A percentile compares a stretch with the other conserved stretches of the same genome.
Conservation (phyloP, 2,888 invertebrate genomes). For the Drosophila atripex region DNA sequence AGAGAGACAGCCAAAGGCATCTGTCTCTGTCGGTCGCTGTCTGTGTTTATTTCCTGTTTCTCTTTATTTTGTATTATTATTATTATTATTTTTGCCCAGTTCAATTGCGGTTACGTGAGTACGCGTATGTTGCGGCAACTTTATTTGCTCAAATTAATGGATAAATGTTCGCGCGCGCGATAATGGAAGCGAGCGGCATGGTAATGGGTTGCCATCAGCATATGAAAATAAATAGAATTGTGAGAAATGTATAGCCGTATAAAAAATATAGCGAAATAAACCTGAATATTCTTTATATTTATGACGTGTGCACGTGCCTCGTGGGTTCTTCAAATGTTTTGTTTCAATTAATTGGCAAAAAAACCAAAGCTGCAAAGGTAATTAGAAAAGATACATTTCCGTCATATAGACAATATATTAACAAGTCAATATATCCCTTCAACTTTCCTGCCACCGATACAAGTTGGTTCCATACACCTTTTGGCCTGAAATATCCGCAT, state of each 20-base stretch:
- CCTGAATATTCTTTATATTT: not conserved
- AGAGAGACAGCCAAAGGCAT: conserved; percentile 21
- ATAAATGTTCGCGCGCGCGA: conserved; percentile 58
- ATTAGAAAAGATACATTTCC: not conserved
- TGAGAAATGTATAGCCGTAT: conserved; percentile 12
- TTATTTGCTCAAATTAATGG: conserved; percentile 75
- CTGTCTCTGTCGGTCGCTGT: conserved; percentile 2
- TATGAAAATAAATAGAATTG: conserved; percentile 56
- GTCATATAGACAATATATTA: no score
- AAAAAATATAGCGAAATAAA: not conserved
- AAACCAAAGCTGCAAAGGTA: conserved; percentile 2
- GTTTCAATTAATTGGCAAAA: conserved; percentile 20
- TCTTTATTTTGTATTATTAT: conserved; percentile 16
- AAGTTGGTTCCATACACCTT: not conserved
- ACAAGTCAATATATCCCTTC: not conserved
- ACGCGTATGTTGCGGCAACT: conserved; percentile 71
- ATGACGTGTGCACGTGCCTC: not conserved
- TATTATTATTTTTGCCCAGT: conserved; percentile 45
- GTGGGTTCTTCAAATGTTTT: conserved; percentile 5
- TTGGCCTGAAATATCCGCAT: conserved; percentile 21
- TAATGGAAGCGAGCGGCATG: conserved; percentile 15
- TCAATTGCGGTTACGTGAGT: conserved; percentile 68
- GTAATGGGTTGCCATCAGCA: conserved; percentile 38
- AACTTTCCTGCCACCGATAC: not conserved
- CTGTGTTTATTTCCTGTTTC: conserved; percentile 29